Evolutionary conservation across 2,113 vertebrate genomes (phyloP).

Genomic region (Alexandromys fortis): DNA sequence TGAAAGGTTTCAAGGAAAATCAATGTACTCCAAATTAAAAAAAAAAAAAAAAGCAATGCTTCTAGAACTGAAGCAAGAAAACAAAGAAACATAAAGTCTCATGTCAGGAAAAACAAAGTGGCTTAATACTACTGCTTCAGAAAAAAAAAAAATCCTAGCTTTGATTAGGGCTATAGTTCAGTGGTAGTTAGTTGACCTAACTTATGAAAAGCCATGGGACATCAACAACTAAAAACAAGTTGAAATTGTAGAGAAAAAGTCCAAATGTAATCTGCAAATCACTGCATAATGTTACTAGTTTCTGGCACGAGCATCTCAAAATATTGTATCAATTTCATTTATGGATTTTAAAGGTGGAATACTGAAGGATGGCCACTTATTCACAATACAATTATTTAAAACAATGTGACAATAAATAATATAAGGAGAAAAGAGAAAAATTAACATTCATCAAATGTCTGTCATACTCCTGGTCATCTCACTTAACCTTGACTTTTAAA

Average conservation of each 20-base stretch:
- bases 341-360: slow-evolving; percentile 13
- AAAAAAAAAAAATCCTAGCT: too few species aligned
- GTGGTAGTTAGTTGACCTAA: not conserved
- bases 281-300: not conserved
- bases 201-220: not conserved
- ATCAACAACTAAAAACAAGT: not conserved
- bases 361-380: not conserved
- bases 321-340: not conserved
- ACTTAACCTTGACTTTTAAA: slow-evolving; percentile 28
- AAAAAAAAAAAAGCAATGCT: too few species aligned
- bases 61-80: too few species aligned
- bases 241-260: not conserved
- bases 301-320: not conserved
- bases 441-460: not conserved
- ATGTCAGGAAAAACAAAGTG: too few species aligned
- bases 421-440: slow-evolving; percentile 22
- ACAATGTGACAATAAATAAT: not conserved
- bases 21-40: too few species aligned
- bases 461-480: not conserved
- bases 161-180: not conserved
- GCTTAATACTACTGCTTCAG: too few species aligned
- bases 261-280: not conserved
- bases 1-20: too few species aligned
- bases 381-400: not conserved
- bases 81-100: too few species aligned